Base-by-base conservation (phyloP, 2,113 vertebrate species). In the Noturus placidus region DNA sequence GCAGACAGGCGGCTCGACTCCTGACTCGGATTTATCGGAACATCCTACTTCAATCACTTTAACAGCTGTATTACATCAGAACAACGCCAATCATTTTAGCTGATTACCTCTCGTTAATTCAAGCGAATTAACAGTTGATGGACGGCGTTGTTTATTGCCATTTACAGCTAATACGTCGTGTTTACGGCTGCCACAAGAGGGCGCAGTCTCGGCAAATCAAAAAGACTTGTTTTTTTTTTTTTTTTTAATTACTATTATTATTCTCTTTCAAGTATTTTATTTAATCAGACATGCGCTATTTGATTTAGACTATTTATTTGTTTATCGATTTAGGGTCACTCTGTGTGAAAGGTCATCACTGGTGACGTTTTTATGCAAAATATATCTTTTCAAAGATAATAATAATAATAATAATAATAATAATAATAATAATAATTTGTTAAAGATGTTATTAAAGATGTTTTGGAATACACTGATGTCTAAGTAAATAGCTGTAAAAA, bases 61-160 rank as follows among this genome's bases (percentile, higher is more conserved):
- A 59, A 81, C 11, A 38, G 20, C 76, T 65, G 33, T 80, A 67
- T 80, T 69, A 86, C 76, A 69, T 56, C 79, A 82, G 78, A 25
- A 50, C n/a, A 56, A 22, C 11, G 35, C 3, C 56, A 63, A n/a
- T 80, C 57, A 65, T 63, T 79, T 86, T 69, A 52, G 76, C 46
- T 63, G 77, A 86, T 86, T 79, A 52, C n/a, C 46, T 79, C 52
- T 27, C 35, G 70, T 78, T 86, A 63, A 86, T 78, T 78, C 35
- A 10, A 20, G 3, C 15, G 33, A 19, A 67, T 69, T 54, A 85
- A 85, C 17, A 63, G 84, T 69, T 65, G 69, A 86, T 77, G 30
- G 72, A 76, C 35, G 35, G 33, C 79, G 35, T 27, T 82, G 79
- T 61, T 82, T 61, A 82, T 25, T 61, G 56, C 5, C 33, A 61